Conservation (phyloP, 2,888 invertebrate species). For the Eretmocerus hayati region DNA sequence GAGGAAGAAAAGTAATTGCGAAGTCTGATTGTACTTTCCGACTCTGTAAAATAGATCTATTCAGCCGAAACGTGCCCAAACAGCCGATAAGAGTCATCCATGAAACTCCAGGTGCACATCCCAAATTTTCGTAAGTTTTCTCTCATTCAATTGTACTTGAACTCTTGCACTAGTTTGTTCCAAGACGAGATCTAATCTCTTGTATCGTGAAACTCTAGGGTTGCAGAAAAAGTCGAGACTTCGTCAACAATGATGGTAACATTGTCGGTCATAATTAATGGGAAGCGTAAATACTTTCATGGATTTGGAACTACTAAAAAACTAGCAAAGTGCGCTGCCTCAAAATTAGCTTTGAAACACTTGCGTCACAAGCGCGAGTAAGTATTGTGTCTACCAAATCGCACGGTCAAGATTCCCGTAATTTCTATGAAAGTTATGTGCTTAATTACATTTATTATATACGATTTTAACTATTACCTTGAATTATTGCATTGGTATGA, state of each 20-base stretch:
- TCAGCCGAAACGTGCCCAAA: constrained; percentile 76
- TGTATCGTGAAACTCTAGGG: neutral
- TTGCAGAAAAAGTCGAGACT: neutral
- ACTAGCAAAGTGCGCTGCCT: constrained; percentile 70
- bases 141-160: constrained; percentile 4
- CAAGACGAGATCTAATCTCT: no score
- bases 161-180: neutral
- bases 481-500: no score
- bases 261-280: constrained; percentile 57
- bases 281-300: constrained; percentile 54
- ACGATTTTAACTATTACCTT: no score
- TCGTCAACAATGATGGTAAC: constrained; percentile 51
- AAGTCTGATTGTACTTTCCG: no score
- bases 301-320: constrained; percentile 67
- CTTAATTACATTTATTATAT: no score
- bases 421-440: no score
- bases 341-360: constrained; percentile 50
- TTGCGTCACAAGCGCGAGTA: constrained; percentile 5
- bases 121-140: constrained; percentile 62
- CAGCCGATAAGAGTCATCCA: constrained; percentile 82
- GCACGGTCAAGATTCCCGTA: no score
- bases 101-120: constrained; percentile 73
- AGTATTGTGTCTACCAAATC: no score
- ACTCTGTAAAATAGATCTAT: constrained; percentile 64
- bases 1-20: no score